phyloP scores from a whole-genome alignment of 1,140 invertebrate species.

The Carposina sasakii region DNA sequence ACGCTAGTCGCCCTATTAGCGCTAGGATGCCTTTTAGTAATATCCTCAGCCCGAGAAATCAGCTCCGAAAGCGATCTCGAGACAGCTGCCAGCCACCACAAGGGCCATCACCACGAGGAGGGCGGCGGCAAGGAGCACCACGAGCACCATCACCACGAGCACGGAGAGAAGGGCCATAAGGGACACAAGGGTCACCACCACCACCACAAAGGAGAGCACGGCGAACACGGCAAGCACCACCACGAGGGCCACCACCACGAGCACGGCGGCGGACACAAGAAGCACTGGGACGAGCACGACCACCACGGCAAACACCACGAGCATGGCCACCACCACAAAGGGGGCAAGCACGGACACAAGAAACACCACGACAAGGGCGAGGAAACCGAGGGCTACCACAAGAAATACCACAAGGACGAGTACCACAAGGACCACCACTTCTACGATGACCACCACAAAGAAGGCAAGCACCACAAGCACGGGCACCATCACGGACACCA shows the following conservation, averaged over 20 bases:
- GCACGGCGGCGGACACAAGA: conserved; percentile 77
- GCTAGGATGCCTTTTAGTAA: conserved; percentile 44
- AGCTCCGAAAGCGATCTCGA: conserved; percentile 55
- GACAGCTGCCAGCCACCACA: conserved; percentile 65
- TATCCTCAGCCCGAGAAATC: conserved; percentile 45
- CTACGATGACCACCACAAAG: conserved; percentile 78
- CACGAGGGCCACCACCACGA: conserved; percentile 78
- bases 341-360: conserved; percentile 75
- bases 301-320: conserved; percentile 80
- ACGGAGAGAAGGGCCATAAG: conserved; percentile 74
- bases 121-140: conserved; percentile 74
- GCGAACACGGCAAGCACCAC: conserved; percentile 78
- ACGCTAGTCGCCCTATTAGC: conserved; percentile 53
- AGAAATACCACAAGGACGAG: conserved; percentile 81
- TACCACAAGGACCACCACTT: conserved; percentile 82
- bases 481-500: conserved; percentile 76
- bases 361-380: conserved; percentile 78
- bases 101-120: conserved; percentile 64
- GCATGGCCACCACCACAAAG: conserved; percentile 78
- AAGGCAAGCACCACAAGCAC: conserved; percentile 76
- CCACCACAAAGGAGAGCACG: conserved; percentile 78
- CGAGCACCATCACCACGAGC: conserved; percentile 69
- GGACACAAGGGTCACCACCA: conserved; percentile 75
- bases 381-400: conserved; percentile 78
- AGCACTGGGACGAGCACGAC: conserved; percentile 79